These are phyloP conservation scores for Marisa cornuarietis DNA, from an alignment of 1,140 invertebrate species.

Conservation along the genomic window DNA sequence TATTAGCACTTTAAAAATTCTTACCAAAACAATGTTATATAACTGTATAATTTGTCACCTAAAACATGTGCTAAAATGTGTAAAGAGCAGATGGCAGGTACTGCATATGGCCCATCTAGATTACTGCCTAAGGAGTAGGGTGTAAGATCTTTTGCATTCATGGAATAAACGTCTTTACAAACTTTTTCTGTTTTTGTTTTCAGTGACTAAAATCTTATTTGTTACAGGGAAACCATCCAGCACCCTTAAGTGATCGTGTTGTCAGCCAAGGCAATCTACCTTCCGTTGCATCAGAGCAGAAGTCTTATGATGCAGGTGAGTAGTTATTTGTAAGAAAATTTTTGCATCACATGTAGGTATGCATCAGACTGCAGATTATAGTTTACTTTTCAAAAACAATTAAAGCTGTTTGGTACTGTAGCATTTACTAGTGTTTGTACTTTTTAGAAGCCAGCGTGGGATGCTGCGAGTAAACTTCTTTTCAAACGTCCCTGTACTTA, in stretches of 20 bases:
- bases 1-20: too few relatives aligned
- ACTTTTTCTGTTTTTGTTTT: neutral
- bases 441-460: too few relatives aligned
- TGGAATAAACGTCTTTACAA: neutral
- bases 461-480: too few relatives aligned
- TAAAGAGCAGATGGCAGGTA: too few relatives aligned
- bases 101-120: too few relatives aligned
- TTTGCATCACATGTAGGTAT: neutral
- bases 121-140: too few relatives aligned
- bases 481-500: too few relatives aligned
- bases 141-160: too few relatives aligned
- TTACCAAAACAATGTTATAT: too few relatives aligned
- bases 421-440: neutral
- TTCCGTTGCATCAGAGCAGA: slow-evolving; percentile 3
- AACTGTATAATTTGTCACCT: too few relatives aligned
- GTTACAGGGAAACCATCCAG: slow-evolving; percentile 17
- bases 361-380: slow-evolving; percentile 1
- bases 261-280: slow-evolving; percentile 10
- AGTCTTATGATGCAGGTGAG: slow-evolving; percentile 13
- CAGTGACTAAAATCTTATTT: too few relatives aligned
- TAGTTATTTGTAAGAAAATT: neutral
- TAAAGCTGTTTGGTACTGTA: neutral
- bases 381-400: neutral
- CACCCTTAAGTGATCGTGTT: slow-evolving; percentile 1
- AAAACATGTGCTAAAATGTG: too few relatives aligned